These are phyloP conservation scores for Spheniscus humboldti DNA, from an alignment of 2,797 vertebrate species.

Conservation along the genomic window DNA sequence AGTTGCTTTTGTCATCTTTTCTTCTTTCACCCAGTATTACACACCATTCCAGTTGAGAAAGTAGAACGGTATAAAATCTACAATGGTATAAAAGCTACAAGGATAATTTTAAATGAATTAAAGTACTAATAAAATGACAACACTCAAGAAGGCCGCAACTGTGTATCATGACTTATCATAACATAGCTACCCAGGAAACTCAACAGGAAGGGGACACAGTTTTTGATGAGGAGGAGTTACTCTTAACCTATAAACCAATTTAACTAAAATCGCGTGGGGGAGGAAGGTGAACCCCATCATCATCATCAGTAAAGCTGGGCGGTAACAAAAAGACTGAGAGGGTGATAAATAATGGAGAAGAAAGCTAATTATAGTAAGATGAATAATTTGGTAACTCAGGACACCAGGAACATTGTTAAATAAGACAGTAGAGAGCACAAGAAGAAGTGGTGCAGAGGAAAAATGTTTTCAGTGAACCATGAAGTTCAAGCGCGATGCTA, in stretches of 20 bases:
- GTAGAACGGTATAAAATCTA: neutral
- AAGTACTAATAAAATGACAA: neutral
- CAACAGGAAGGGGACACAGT: neutral
- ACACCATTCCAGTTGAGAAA: neutral
- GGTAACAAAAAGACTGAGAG: neutral
- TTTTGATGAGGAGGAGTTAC: neutral
- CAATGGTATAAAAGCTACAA: neutral
- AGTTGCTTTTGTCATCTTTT: neutral
- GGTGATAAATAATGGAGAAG: neutral
- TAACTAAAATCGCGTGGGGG: neutral
- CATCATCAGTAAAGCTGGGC: neutral
- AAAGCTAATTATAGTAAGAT: neutral
- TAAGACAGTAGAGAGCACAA: neutral
- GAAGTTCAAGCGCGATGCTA: neutral
- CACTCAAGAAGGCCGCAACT: neutral
- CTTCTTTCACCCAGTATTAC: neutral
- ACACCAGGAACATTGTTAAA: neutral
- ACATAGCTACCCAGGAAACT: neutral
- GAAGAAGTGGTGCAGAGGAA: neutral
- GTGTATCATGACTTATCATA: neutral
- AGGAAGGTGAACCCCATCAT: neutral
- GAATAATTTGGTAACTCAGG: neutral
- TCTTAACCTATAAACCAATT: neutral
- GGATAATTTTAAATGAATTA: neutral
- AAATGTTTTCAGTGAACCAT: neutral